A percentile compares a stretch with the other conserved stretches of the same genome.
Conservation (phyloP, 2,888 invertebrate species). For the Sarcophaga variegata region DNA sequence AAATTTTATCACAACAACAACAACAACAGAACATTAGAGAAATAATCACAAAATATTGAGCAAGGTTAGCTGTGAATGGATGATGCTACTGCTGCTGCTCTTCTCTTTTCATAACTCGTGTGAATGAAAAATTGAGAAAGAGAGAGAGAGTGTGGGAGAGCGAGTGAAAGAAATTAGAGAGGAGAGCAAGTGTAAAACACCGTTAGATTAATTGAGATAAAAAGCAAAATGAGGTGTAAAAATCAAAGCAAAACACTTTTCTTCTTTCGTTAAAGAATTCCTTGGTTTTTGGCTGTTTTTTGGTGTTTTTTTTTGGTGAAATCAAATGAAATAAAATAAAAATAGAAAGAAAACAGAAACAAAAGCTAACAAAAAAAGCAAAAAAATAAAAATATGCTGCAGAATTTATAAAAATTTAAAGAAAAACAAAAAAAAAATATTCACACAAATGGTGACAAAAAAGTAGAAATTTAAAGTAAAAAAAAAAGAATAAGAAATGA, state of each 20-base stretch:
- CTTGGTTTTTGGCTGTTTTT: slow-evolving; percentile 45
- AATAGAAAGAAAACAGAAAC: slow-evolving; percentile 4
- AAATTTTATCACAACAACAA: slow-evolving; percentile 27
- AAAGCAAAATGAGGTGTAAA: slow-evolving; percentile 53
- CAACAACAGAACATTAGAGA: background rate
- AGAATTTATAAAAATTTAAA: slow-evolving; percentile 22
- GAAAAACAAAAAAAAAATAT: background rate
- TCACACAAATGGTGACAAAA: slow-evolving; percentile 5
- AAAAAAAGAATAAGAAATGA: slow-evolving; percentile 38
- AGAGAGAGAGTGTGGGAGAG: background rate
- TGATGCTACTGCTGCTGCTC: background rate
- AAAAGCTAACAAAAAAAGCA: slow-evolving; percentile 67
- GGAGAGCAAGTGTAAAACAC: background rate
- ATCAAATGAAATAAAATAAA: slow-evolving; percentile 73
- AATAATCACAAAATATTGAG: slow-evolving; percentile 54
- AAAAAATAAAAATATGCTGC: slow-evolving; percentile 19
- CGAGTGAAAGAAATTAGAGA: background rate
- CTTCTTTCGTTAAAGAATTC: slow-evolving; percentile 72
- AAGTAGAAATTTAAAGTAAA: slow-evolving; percentile 31
- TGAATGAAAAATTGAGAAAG: background rate
- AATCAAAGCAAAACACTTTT: slow-evolving; percentile 73
- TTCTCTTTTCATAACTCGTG: background rate
- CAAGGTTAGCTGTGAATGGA: slow-evolving; percentile 59
- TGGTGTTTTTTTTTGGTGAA: slow-evolving; percentile 55
- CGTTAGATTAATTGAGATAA: background rate